Evolutionary conservation across 2,113 vertebrate genomes (phyloP), one percentile per base, ranked within the genome.

Genomic region (Vireo altiloquus): DNA sequence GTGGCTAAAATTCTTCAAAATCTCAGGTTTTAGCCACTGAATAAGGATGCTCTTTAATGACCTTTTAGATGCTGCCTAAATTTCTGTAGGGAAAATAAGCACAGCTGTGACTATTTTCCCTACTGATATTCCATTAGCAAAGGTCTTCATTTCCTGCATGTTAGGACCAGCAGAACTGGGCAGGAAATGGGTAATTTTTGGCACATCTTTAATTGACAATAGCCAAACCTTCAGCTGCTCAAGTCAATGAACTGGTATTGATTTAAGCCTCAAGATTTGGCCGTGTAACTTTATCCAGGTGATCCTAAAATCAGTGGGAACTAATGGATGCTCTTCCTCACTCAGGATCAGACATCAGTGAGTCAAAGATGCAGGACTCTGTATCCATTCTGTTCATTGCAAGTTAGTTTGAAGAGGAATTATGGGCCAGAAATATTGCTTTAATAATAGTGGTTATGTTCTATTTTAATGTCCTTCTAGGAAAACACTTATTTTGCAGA

Each of bases 401-500:
- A 56, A 79, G 40, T 84, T 87, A 93, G 46, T 39, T 93, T 79
- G 14, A 60, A 90, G 96, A 93, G 31, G 64, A 81, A 82, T 76
- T 87, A 66, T 1, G 74, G 54, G 69, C 75, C 82, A 70, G 68
- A 89, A 95, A 84, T 39, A 74, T 4, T 42, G 33, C 30, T 88
- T 95, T 80, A 76, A 61, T 90, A 85, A 78, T 10, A 60, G 18
- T n/a, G 75, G 39, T 69, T 76, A 82, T 46, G 52, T 46, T 95
- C 69, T 85, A 53, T 78, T 95, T 91, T 17, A 52, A 61, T 31
- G 39, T 53, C 63, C 10, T 82, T 76, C 75, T 42, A 76, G 30
- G n/a, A 78, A 91, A 85, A 94, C 53, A 56, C 47, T 71, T 49
- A 47, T 80, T 95, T 94, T 72, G 91, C 37, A 94, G 93, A 84